Evolutionary conservation across 2,113 vertebrate genomes (phyloP).

Genomic region (Hymenochirus boettgeri): DNA sequence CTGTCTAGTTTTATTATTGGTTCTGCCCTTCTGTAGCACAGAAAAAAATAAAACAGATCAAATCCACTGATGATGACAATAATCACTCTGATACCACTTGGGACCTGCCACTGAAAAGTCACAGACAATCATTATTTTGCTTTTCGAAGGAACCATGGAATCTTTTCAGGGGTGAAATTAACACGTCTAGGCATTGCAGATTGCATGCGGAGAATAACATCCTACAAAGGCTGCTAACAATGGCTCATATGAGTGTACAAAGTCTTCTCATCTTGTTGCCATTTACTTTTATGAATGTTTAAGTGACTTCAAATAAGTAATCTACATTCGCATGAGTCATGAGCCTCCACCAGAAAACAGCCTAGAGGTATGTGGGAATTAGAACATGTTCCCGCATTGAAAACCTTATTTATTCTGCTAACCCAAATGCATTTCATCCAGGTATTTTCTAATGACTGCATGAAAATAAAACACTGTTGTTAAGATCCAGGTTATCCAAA

Average conservation of each 20-base stretch:
- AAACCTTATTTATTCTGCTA: not conserved
- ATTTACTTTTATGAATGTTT: not conserved
- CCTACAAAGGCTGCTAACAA: not conserved
- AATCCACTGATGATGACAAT: too few species aligned
- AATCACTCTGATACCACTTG: slow-evolving; percentile 9
- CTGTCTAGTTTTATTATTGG: too few species aligned
- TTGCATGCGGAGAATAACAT: not conserved
- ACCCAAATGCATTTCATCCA: too few species aligned
- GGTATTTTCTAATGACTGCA: too few species aligned
- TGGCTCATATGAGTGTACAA: not conserved
- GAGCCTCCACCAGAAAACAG: not conserved
- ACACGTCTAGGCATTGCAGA: too few species aligned
- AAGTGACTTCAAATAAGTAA: not conserved
- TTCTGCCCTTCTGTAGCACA: too few species aligned
- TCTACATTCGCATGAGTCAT: not conserved
- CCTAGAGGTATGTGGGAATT: not conserved
- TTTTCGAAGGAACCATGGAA: not conserved
- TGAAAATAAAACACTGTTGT: too few species aligned
- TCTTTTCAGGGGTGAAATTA: not conserved
- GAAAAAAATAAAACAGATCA: too few species aligned
- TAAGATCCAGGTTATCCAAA: too few species aligned
- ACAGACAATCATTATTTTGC: slow-evolving; percentile 9
- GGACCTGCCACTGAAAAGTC: slow-evolving; percentile 12
- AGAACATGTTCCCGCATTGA: not conserved
- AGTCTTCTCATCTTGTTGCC: not conserved